Conservation (phyloP, 2,888 invertebrate species). For the Nomada ferruginata region DNA sequence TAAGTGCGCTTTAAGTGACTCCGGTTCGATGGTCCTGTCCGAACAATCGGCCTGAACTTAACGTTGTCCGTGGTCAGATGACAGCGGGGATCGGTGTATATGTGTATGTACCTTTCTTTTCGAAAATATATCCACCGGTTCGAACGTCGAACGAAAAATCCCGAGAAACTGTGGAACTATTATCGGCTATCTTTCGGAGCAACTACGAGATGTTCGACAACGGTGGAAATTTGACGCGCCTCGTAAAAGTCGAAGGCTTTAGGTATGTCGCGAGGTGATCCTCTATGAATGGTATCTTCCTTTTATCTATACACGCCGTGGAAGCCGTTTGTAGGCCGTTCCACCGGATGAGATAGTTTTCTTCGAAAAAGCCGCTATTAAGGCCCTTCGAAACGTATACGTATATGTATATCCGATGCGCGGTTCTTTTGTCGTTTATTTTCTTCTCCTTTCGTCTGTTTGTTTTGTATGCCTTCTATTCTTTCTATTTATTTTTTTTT, state of each 20-base stretch:
- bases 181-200: conserved; percentile 47
- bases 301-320: conserved; percentile 58
- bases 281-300: conserved; percentile 56
- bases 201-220: conserved; percentile 43
- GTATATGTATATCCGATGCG: background rate
- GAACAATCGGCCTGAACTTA: conserved; percentile 12
- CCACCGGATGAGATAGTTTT: conserved; percentile 60
- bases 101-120: background rate
- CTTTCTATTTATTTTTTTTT: background rate
- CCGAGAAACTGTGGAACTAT: conserved; percentile 15
- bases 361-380: conserved; percentile 58
- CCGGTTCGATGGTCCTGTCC: conserved; percentile 15
- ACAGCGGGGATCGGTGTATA: conserved; percentile 14
- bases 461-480: background rate
- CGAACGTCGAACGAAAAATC: conserved; percentile 1
- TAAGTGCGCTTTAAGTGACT: conserved; percentile 66
- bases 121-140: conserved; percentile 16
- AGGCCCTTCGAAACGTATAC: conserved; percentile 25
- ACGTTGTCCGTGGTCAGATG: conserved; percentile 8
- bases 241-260: conserved; percentile 58
- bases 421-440: conserved; percentile 22
- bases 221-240: conserved; percentile 60
- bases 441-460: background rate
- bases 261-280: conserved; percentile 43
- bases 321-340: conserved; percentile 31